These are phyloP conservation scores for Climacteris rufus DNA, from an alignment of 2,113 vertebrate genomes.

Conservation along the genomic window DNA sequence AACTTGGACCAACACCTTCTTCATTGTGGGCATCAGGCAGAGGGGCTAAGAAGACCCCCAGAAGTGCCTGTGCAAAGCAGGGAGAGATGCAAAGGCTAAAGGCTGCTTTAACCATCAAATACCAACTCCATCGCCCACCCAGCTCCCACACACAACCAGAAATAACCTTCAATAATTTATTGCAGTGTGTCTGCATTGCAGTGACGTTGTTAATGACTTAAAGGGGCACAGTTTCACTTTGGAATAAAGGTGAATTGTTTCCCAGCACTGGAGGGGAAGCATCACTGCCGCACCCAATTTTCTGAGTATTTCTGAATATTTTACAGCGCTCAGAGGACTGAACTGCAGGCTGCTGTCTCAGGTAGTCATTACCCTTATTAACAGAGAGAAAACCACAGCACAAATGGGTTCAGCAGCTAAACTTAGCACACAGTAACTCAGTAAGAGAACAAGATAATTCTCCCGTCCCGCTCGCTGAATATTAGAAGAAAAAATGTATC, in stretches of 20 bases:
- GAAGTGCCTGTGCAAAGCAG: background rate
- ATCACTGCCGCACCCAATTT: background rate
- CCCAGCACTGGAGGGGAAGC: background rate
- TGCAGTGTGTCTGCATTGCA: slow-evolving; percentile 32
- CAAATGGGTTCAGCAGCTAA: background rate
- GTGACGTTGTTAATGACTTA: slow-evolving; percentile 24
- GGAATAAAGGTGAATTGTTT: background rate
- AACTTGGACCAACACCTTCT: background rate
- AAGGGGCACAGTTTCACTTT: background rate
- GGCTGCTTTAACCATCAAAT: slow-evolving; percentile 50
- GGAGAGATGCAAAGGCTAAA: slow-evolving; percentile 35
- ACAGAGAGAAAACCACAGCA: background rate
- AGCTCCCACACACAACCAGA: slow-evolving; percentile 63
- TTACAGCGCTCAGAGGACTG: accelerated
- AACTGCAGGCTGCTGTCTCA: background rate
- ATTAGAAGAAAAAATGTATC: background rate
- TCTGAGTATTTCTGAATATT: background rate
- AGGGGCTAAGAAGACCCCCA: background rate
- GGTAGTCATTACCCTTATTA: background rate
- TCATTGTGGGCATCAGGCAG: background rate
- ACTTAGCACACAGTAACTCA: background rate
- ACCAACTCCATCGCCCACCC: slow-evolving; percentile 49
- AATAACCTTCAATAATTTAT: slow-evolving; percentile 72
- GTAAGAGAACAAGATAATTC: background rate
- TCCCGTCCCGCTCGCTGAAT: background rate